Evolutionary conservation across 2,888 invertebrate species (phyloP).

Genomic region (Apamea anceps): DNA sequence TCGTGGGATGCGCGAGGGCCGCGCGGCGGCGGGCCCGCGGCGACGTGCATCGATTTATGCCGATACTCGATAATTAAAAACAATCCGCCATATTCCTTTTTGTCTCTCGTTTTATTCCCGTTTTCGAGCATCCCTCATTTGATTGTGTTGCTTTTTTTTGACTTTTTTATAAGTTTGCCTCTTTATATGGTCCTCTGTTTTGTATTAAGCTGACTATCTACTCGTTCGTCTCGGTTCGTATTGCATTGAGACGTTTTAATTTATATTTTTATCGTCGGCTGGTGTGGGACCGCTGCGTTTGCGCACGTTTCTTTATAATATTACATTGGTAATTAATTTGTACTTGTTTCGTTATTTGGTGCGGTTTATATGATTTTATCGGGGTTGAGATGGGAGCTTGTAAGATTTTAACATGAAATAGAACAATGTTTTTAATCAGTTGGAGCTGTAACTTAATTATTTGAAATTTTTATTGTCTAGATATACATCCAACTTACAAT

Average conservation of each 20-base stretch:
- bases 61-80: conserved; percentile 91
- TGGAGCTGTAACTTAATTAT: neutral
- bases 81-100: conserved; percentile 90
- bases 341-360: conserved; percentile 32
- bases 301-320: conserved; percentile 55
- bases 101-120: conserved; percentile 87
- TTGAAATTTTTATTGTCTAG: too few relatives aligned
- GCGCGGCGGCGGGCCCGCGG: conserved; percentile 84
- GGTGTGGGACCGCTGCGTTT: conserved; percentile 65
- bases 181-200: conserved; percentile 78
- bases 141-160: conserved; percentile 86
- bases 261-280: conserved; percentile 82
- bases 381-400: neutral
- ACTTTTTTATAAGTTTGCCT: conserved; percentile 74
- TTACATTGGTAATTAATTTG: conserved; percentile 47
- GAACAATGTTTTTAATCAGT: neutral
- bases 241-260: conserved; percentile 86
- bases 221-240: conserved; percentile 78
- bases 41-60: conserved; percentile 90
- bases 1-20: conserved; percentile 74
- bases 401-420: neutral
- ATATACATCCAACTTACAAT: too few relatives aligned
- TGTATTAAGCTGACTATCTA: conserved; percentile 83
- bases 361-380: conserved; percentile 33
- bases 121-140: conserved; percentile 90